Percentiles rank a stretch among this genome's conserved stretches.
These are phyloP conservation scores for Neomorphus geoffroyi DNA, from an alignment of 2,797 vertebrate species.

Conservation along the genomic window DNA sequence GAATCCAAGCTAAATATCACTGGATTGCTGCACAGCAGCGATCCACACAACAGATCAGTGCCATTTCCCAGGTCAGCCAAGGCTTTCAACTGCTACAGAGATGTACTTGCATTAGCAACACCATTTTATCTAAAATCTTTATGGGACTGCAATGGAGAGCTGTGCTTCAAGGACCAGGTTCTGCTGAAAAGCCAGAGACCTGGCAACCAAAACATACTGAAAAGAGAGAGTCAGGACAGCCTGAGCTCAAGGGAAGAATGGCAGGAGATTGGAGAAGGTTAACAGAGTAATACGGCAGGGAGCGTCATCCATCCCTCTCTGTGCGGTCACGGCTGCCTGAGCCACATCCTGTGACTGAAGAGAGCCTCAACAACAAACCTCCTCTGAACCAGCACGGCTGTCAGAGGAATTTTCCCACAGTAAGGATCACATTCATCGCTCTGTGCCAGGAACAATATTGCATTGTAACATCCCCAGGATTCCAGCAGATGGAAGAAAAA, in stretches of 20 bases:
- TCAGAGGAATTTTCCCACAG: constrained; percentile 47
- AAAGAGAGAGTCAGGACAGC: neutral
- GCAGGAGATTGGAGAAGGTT: neutral
- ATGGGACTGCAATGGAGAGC: neutral
- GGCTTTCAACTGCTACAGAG: neutral
- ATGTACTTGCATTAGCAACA: neutral
- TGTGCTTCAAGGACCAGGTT: neutral
- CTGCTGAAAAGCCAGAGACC: neutral
- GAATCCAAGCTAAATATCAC: neutral
- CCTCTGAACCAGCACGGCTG: neutral
- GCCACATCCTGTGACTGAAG: neutral
- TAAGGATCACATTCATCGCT: neutral
- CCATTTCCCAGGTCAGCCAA: neutral
- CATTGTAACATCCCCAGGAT: neutral
- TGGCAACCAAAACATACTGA: neutral
- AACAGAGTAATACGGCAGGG: neutral
- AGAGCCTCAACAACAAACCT: neutral
- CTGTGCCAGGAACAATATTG: constrained; percentile 17
- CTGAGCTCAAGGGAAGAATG: neutral
- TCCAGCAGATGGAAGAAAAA: constrained; percentile 10
- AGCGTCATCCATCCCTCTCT: neutral
- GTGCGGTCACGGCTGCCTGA: neutral
- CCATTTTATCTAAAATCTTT: neutral
- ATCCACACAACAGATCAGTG: neutral
- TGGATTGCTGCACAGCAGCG: neutral